A percentile compares a stretch with the other conserved stretches of the same genome.
phyloP scores from a whole-genome alignment of 1,140 invertebrate genomes.

The Vollenhovia emeryi region DNA sequence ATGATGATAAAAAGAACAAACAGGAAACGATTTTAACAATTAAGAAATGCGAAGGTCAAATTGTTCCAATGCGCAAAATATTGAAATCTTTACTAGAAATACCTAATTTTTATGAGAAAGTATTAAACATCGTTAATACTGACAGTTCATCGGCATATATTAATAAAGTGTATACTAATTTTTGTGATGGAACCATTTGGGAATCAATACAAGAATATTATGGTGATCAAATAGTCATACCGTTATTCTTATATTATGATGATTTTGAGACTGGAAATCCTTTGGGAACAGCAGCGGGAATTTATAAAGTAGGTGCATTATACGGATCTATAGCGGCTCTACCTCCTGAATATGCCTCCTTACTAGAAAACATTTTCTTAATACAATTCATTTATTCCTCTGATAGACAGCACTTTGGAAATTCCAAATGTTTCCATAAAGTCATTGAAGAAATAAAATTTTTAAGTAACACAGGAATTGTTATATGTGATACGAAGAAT shows the following conservation, averaged over 20 bases:
- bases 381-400: background rate
- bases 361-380: background rate
- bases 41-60: background rate
- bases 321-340: background rate
- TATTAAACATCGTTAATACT: background rate
- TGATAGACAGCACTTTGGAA: background rate
- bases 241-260: background rate
- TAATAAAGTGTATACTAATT: background rate
- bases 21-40: background rate
- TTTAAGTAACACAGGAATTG: background rate
- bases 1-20: background rate
- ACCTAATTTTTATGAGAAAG: background rate
- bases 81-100: background rate
- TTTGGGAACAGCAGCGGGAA: background rate
- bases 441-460: background rate
- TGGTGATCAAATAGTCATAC: background rate
- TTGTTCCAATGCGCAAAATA: background rate
- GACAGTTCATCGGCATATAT: background rate
- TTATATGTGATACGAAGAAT: background rate
- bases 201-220: background rate
- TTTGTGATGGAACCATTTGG: background rate
- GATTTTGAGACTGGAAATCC: background rate
- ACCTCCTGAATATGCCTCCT: background rate
- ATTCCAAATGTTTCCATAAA: background rate
- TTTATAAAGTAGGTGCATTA: background rate